Conservation (phyloP, 2,113 vertebrate genomes). For the Tylochromis polylepis region DNA sequence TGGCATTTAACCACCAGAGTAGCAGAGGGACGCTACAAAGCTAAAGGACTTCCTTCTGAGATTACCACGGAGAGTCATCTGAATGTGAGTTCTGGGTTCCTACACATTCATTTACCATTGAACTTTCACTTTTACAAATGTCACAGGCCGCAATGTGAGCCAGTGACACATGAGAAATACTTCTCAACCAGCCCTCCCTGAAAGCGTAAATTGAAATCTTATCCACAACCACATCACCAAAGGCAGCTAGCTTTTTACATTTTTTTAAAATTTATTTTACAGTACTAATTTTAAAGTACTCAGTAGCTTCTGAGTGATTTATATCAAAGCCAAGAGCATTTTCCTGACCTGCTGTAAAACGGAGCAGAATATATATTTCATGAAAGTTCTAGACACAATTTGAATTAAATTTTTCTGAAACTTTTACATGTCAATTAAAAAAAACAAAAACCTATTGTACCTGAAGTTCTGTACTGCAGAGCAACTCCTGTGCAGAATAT, state of each 20-base stretch:
- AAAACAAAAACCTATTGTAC: not conserved
- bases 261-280: fast-evolving
- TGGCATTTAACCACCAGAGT: constrained; percentile 55
- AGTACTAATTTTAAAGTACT: fast-evolving
- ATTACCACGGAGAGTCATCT: constrained; percentile 54
- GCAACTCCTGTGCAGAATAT: not conserved
- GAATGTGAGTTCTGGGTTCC: constrained; percentile 21
- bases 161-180: not conserved
- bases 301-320: not conserved
- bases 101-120: not conserved
- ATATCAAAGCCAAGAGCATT: not conserved
- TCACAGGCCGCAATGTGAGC: not conserved
- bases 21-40: constrained; percentile 43
- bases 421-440: not conserved
- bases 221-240: not conserved
- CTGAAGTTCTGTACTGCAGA: fast-evolving
- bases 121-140: not conserved
- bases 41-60: constrained; percentile 50
- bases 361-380: not conserved
- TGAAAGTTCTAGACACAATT: not conserved
- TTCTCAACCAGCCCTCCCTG: fast-evolving
- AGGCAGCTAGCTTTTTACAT: fast-evolving
- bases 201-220: not conserved
- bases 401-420: not conserved
- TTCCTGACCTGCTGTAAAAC: not conserved